Percentiles rank a stretch among this genome's conserved stretches.
Evolutionary conservation across 2,797 vertebrate genomes (phyloP).

Genomic region (Rhynchonycteris naso): DNA sequence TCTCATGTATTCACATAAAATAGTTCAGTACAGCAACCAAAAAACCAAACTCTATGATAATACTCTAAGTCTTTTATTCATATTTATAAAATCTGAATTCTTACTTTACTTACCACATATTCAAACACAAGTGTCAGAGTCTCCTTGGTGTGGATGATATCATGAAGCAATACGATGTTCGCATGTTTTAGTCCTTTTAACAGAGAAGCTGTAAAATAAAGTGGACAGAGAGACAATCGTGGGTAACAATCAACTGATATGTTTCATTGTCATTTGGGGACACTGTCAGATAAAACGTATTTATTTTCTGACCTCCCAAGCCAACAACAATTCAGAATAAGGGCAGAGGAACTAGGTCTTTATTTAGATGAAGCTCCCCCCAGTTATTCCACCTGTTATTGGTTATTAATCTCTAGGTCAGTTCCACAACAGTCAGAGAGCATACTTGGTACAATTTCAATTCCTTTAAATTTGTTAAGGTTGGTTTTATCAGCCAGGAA

Average conservation of each 20-base stretch:
- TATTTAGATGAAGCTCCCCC: background rate
- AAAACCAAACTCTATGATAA: background rate
- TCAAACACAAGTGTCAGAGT: constrained; percentile 93
- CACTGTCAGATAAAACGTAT: background rate
- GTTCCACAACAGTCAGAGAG: background rate
- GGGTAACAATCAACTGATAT: background rate
- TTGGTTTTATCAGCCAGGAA: background rate
- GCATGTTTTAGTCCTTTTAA: constrained; percentile 94
- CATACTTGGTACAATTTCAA: background rate
- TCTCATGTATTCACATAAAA: background rate
- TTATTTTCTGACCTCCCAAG: background rate
- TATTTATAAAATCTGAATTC: background rate
- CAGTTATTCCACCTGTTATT: background rate
- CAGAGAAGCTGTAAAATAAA: constrained; percentile 92
- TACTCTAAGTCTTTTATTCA: background rate
- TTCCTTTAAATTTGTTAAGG: background rate
- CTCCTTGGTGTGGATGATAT: constrained; percentile 94
- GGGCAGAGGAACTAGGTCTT: background rate
- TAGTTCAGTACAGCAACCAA: background rate
- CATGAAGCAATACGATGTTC: constrained; percentile 93
- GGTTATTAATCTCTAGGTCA: background rate
- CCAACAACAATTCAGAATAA: background rate
- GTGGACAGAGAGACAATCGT: constrained; percentile 37
- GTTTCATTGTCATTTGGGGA: background rate
- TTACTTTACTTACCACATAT: constrained; percentile 90